Evolutionary conservation across 2,113 vertebrate species (phyloP), one percentile per base, ranked within the genome.

Genomic region (Falco punctatus): DNA sequence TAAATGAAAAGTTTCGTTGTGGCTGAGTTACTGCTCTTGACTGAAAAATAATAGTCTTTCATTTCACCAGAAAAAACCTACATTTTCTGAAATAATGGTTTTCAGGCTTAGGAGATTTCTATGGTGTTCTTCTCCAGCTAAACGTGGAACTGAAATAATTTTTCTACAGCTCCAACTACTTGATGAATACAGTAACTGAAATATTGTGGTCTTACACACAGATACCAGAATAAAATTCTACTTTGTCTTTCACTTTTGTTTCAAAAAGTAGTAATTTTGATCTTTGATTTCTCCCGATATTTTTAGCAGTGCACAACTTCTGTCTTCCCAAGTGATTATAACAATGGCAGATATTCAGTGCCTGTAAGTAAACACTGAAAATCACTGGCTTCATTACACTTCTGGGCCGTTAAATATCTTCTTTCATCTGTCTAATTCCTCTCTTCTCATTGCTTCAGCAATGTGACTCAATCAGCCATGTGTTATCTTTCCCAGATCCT

Each of bases 401-500:
- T 74, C 75, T 92, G 69, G 61, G 55, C 83, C 94, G 88, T 93
- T 90, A 94, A 91, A 91, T 91, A 81, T 86, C 75, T 92, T 81
- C 94, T 96, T 94, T 96, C 86, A 94, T 96, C 87, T 94, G 1
- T 77, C n/a, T 94, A 95, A 92, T 97, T 93, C 95, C 86, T 71
- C 92, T 81, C 83, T 86, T 55, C 92, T 89, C 82, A 67, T 67
- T 86, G 83, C 92, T 75, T 71, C 65, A 65, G 94, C 88, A 86
- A 44, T 67, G 92, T 48, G 92, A 67, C 95, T 96, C 92, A 84
- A 71, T 95, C 88, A 92, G 95, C 72, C 95, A 84, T 93, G 83
- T 86, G 92, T 93, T 96, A 91, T 95, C 96, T 96, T 92, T 94
- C 90, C 90, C 94, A 94, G 92, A 91, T 96, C 90, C 95, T 81